Conservation (phyloP, 2,888 invertebrate species). For the Athrips mouffetella region DNA sequence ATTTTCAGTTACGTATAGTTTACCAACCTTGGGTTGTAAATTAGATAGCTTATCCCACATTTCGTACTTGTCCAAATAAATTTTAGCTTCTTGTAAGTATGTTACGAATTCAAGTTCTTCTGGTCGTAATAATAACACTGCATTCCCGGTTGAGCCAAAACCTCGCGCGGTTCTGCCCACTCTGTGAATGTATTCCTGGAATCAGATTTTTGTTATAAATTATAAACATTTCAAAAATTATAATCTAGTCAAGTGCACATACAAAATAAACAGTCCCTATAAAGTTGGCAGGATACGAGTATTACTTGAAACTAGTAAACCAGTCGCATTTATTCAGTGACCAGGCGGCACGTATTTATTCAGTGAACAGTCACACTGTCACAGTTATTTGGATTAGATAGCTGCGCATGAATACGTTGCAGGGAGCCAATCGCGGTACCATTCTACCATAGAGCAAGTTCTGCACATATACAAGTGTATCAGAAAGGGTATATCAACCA, state of each 20-base stretch:
- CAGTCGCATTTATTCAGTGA: too few species aligned
- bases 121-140: conserved; percentile 92
- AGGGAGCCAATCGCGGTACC: too few species aligned
- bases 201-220: conserved; percentile 26
- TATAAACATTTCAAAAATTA: not conserved
- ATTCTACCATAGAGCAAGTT: too few species aligned
- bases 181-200: conserved; percentile 97
- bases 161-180: conserved; percentile 98
- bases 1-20: not conserved
- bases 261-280: not conserved
- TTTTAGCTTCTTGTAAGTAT: conserved; percentile 93
- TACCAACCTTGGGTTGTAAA: conserved; percentile 53
- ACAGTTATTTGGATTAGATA: too few species aligned
- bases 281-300: not conserved
- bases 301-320: too few species aligned
- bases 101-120: conserved; percentile 96
- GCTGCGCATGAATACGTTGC: too few species aligned
- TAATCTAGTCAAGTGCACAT: not conserved
- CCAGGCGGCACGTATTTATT: too few species aligned
- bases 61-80: conserved; percentile 92
- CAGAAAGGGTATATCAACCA: too few species aligned
- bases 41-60: conserved; percentile 60
- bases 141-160: conserved; percentile 93
- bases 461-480: too few species aligned
- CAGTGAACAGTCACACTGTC: too few species aligned